Evolutionary conservation across 2,888 invertebrate genomes (phyloP), one percentile per base, ranked within the genome.

Genomic region (Marasmarcha lunaedactyla): DNA sequence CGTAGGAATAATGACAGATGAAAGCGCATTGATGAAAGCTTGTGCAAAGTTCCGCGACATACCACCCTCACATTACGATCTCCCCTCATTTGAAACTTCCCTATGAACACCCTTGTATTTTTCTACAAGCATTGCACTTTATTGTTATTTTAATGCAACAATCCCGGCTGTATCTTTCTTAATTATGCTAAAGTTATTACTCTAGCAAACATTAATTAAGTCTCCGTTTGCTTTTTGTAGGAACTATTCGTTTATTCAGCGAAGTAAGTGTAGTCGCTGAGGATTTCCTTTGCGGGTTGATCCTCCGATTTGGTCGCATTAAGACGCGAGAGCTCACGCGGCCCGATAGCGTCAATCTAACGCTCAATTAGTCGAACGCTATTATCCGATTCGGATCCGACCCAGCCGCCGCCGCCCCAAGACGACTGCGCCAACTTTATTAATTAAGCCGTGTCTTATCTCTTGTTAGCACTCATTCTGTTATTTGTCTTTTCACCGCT

Each of bases 401-500:
- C 54, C 64, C 68, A 63, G 51, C 54, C 59, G 63, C 63, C 61
- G 60, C 56, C 67, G 62, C 69, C 65, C 66, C 59, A 63, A 74
- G 73, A 73, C 77, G 70, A 72, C 63, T 67, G 64, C 70, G 70
- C 77, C 70, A 83, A 83, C 81, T 83, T 83, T 83, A 83, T 83
- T 83, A 81, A 83, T 83, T 83, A 83, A 81, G 79, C 76, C 77
- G 71, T 77, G 83, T 83, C 81, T 83, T 83, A 83, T 83, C 83
- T 79, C 81, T 79, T 81, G 81, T 81, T 79, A 81, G 79, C 83
- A 83, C 83, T 83, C 83, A 73, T 83, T 83, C 78, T 79, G 74
- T 81, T 83, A 83, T 83, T 83, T 83, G 81, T 83, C 78, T 83
- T 81, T 77, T 79, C 72, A 73, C 73, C 76, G 78, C 77, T 81